Evolutionary conservation across 35 echinoderm and acorn worm genomes (phyloP).

Genomic region (Ophioderma brevispina): DNA sequence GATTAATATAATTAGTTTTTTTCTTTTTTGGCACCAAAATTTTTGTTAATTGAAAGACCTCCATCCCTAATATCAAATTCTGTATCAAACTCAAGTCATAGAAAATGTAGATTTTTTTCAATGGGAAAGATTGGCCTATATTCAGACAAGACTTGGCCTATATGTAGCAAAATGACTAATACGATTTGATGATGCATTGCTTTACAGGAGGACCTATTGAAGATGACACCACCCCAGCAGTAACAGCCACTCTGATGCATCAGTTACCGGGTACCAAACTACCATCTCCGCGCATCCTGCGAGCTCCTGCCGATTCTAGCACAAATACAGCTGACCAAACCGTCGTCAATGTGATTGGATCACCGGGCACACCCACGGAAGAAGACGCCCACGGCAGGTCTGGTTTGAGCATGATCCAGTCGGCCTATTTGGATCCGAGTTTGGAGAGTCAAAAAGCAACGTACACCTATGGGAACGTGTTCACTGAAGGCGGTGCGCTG

Average conservation of each 20-base stretch:
- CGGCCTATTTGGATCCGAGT: background rate
- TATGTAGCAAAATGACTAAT: too few species aligned
- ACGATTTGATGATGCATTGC: too few species aligned
- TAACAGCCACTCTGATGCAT: background rate
- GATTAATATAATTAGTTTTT: too few species aligned
- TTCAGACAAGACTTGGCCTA: too few species aligned
- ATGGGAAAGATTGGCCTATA: too few species aligned
- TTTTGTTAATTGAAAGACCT: too few species aligned
- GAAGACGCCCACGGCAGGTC: slow-evolving; percentile 16
- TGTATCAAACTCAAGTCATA: too few species aligned
- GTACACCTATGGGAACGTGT: background rate
- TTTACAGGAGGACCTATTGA: background rate
- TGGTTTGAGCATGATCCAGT: background rate
- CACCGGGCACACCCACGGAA: slow-evolving; percentile 28
- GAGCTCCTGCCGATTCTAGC: slow-evolving; percentile 59
- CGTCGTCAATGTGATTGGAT: background rate
- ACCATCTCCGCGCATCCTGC: slow-evolving; percentile 35
- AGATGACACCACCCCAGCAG: background rate
- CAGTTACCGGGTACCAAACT: background rate
- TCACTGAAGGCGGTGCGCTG: background rate
- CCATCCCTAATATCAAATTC: too few species aligned
- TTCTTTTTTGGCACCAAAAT: too few species aligned
- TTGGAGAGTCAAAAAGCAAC: background rate
- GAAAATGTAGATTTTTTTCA: too few species aligned
- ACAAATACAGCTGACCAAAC: slow-evolving; percentile 16